Percentiles rank a stretch among this genome's conserved stretches.
Evolutionary conservation across 1,140 invertebrate genomes (phyloP).

Genomic region (Phenacoccus solenopsis): DNA sequence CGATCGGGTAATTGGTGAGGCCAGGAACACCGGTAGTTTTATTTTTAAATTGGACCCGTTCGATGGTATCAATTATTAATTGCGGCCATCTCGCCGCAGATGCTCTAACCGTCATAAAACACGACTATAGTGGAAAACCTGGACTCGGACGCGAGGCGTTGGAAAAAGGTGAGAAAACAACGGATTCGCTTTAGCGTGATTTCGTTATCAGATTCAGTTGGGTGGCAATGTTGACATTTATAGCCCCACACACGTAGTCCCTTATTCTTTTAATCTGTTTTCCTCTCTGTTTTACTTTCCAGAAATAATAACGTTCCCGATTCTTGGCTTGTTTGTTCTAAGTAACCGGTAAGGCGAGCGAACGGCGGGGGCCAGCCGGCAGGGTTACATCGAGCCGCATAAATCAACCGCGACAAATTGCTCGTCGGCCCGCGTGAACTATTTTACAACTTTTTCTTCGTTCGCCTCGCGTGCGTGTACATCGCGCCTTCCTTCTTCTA

Average conservation of each 20-base stretch:
- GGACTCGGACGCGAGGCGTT: neutral
- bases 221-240: conserved; percentile 17
- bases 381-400: neutral
- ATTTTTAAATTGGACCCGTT: no score
- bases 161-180: conserved; percentile 10
- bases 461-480: neutral
- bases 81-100: no score
- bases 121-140: no score
- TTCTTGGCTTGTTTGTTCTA: conserved; percentile 1
- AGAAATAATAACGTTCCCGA: neutral
- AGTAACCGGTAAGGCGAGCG: neutral
- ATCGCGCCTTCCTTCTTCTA: neutral
- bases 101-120: no score
- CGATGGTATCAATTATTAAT: no score
- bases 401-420: conserved; percentile 15
- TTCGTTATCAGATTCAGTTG: conserved; percentile 14
- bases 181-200: conserved; percentile 1
- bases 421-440: neutral
- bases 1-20: no score
- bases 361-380: neutral
- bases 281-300: conserved; percentile 10
- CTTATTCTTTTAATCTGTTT: conserved; percentile 14
- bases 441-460: conserved; percentile 14
- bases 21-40: no score
- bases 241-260: conserved; percentile 16